Conservation (phyloP, 2,797 vertebrate species). For the Crocidura indochinensis region DNA sequence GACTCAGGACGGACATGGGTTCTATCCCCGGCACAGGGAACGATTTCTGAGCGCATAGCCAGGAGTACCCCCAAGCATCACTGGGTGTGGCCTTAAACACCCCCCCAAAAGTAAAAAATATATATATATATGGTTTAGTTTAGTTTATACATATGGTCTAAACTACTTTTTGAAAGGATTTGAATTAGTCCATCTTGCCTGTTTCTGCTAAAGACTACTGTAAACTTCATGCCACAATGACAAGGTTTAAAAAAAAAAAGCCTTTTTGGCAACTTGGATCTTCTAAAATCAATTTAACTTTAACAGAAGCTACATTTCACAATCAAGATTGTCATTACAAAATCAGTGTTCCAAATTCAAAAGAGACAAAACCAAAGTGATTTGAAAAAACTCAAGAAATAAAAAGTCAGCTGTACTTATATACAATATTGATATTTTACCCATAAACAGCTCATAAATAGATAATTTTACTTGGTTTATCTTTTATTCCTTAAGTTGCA, state of each 20-base stretch:
- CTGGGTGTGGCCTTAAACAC: no score
- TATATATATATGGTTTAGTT: no score
- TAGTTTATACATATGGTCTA: neutral
- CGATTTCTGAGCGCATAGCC: no score
- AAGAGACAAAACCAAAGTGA: conserved; percentile 18
- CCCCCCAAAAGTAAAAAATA: no score
- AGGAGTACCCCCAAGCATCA: no score
- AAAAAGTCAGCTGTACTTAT: neutral
- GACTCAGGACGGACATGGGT: no score
- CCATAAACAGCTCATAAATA: neutral
- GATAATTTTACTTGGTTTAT: conserved; percentile 36
- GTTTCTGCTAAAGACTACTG: rapidly evolving
- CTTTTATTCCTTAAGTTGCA: conserved; percentile 37
- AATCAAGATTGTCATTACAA: neutral
- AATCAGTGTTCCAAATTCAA: conserved; percentile 27
- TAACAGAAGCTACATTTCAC: no score
- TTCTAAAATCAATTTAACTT: conserved; percentile 24
- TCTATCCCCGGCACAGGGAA: no score
- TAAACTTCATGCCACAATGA: neutral
- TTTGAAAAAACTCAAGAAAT: conserved; percentile 43
- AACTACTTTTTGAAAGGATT: neutral
- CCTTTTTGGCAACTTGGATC: neutral
- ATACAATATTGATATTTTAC: neutral
- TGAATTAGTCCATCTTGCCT: neutral
- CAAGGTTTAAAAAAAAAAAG: neutral